These are phyloP conservation scores for Platycnemis pennipes DNA, from an alignment of 2,888 invertebrate species.

Conservation along the genomic window DNA sequence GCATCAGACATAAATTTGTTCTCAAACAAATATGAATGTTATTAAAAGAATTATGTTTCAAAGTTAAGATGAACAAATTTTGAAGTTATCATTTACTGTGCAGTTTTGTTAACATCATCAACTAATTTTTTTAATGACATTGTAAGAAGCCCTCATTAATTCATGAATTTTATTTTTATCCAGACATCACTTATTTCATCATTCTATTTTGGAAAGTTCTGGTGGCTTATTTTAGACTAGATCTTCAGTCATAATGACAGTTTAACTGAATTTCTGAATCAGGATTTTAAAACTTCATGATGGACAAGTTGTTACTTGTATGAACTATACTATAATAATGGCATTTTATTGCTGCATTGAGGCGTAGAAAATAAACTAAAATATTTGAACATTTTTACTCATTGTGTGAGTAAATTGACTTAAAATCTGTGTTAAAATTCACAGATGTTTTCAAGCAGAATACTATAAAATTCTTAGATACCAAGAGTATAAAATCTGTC, in stretches of 20 bases:
- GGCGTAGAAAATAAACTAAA: neutral
- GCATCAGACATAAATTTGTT: too few relatives aligned
- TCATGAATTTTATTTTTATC: too few relatives aligned
- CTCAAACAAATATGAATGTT: too few relatives aligned
- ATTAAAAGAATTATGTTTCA: too few relatives aligned
- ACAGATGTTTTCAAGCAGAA: neutral
- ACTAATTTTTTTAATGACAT: too few relatives aligned
- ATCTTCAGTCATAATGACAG: neutral
- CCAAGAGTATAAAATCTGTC: conserved; percentile 12
- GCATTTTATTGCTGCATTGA: neutral
- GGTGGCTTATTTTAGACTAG: neutral
- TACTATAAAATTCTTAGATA: conserved; percentile 26
- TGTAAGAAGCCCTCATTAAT: too few relatives aligned
- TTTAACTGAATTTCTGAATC: neutral
- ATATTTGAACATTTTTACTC: conserved; percentile 30
- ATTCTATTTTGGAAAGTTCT: too few relatives aligned
- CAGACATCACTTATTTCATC: too few relatives aligned
- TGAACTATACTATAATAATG: neutral
- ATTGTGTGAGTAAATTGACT: neutral
- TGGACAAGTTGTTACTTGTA: neutral
- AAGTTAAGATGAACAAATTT: too few relatives aligned
- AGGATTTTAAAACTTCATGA: neutral
- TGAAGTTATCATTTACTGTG: too few relatives aligned
- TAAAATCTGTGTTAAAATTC: conserved; percentile 6
- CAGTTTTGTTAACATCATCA: too few relatives aligned